Evolutionary conservation across 2,888 invertebrate species (phyloP).

Genomic region (Xestia c-nigrum): DNA sequence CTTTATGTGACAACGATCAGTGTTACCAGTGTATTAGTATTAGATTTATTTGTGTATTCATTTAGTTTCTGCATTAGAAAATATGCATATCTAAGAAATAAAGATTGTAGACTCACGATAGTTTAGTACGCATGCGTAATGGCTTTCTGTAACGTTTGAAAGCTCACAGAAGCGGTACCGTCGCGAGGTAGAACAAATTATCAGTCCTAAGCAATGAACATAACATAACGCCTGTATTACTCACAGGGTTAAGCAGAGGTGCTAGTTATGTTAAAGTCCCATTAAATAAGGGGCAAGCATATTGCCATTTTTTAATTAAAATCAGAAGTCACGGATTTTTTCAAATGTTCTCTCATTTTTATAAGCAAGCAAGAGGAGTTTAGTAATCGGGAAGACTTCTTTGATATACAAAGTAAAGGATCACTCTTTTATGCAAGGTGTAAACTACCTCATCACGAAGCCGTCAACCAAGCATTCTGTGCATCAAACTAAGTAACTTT

Average conservation of each 20-base stretch:
- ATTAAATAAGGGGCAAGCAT: not conserved
- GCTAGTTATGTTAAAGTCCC: not conserved
- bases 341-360: not conserved
- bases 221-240: not conserved
- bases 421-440: not conserved
- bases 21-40: no score
- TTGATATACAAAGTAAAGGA: constrained; percentile 2
- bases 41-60: not conserved
- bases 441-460: no score
- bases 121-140: constrained; percentile 81
- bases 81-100: not conserved
- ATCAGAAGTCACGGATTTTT: not conserved
- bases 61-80: not conserved
- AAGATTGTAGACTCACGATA: constrained; percentile 60
- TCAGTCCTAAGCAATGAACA: not conserved
- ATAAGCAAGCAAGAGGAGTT: not conserved
- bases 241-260: not conserved
- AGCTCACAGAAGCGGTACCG: constrained; percentile 83
- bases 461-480: no score
- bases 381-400: not conserved
- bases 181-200: constrained; percentile 66
- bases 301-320: not conserved
- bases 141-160: constrained; percentile 76
- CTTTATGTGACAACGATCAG: not conserved
- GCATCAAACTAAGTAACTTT: no score